Conservation (phyloP, 2,888 invertebrate species). For the Acanthacorydalis orientalis region DNA sequence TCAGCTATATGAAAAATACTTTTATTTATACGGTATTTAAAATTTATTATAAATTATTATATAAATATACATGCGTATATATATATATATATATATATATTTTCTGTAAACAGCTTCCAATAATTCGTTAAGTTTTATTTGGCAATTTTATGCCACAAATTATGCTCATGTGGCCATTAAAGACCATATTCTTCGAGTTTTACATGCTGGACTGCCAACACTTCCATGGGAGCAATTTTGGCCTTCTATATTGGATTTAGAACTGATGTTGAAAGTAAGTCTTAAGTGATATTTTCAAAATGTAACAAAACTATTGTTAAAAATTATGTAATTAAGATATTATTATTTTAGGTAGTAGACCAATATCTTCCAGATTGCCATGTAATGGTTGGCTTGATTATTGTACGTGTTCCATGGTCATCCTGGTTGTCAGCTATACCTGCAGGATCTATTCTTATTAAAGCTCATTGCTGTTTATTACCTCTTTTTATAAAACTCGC, state of each 20-base stretch:
- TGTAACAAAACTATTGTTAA: neutral
- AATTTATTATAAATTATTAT: too few relatives aligned
- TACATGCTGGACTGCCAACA: constrained; percentile 44
- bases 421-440: constrained; percentile 35
- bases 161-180: constrained; percentile 47
- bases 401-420: constrained; percentile 49
- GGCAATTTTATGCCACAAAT: constrained; percentile 53
- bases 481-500: constrained; percentile 54
- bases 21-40: too few relatives aligned
- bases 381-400: constrained; percentile 51
- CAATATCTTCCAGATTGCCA: constrained; percentile 53
- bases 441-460: constrained; percentile 25
- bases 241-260: constrained; percentile 47
- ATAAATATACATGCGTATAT: too few relatives aligned
- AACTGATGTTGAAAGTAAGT: constrained; percentile 46
- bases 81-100: too few relatives aligned
- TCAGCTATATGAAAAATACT: too few relatives aligned
- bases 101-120: constrained; percentile 25
- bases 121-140: constrained; percentile 40
- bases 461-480: constrained; percentile 44
- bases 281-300: neutral
- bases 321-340: neutral
- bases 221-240: constrained; percentile 57
- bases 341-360: constrained; percentile 31
- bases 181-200: constrained; percentile 42